Evolutionary conservation across 2,113 vertebrate genomes (phyloP), one percentile per base, ranked within the genome.

Genomic region (Rhagologus leucostigma): DNA sequence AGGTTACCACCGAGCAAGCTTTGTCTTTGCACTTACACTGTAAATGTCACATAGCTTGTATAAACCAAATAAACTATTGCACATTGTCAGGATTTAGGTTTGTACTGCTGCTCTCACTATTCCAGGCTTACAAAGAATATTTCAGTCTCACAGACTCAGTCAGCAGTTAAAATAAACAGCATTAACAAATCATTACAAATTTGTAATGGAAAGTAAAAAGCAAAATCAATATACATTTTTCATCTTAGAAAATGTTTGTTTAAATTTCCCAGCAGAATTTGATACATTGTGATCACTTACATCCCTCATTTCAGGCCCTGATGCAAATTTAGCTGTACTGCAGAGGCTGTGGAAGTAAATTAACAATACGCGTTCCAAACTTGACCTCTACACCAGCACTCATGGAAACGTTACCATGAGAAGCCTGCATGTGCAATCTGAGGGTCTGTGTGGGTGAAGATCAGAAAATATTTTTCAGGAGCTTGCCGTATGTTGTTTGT

Each of bases 161-260:
- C n/a, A 65, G 50, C 41, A 93, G 57, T 59, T 94, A 87, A 93
- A 95, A 89, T 89, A 94, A 93, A 91, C 78, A 91, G 7, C 44
- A 76, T 65, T 89, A 91, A 82, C 37, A 84, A 69, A 76, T 62
- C 32, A 59, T 50, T 85, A 47, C 30, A 76, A 55, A 89, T 57
- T 76, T 67, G 62, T 85, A 85, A 87, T 87, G 67, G 59, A 96
- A 95, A 95, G 29, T 74, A 88, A 78, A 74, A 78, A 37, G 33
- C 10, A 78, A 91, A 92, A 84, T 70, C 93, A 93, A 84, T 59
- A 55, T 0, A 64, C 24, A 60, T 65, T 83, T 82, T 52, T 96
- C 70, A 57, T 53, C 57, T 76, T 37, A 62, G 50, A 93, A 91
- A 85, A 77, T 24, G 39, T 87, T 44, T 64, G n/a, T 91, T 93